Evolutionary conservation across 2,888 invertebrate genomes (phyloP), one percentile per base, ranked within the genome.

Genomic region (Ephialtes manifestator): DNA sequence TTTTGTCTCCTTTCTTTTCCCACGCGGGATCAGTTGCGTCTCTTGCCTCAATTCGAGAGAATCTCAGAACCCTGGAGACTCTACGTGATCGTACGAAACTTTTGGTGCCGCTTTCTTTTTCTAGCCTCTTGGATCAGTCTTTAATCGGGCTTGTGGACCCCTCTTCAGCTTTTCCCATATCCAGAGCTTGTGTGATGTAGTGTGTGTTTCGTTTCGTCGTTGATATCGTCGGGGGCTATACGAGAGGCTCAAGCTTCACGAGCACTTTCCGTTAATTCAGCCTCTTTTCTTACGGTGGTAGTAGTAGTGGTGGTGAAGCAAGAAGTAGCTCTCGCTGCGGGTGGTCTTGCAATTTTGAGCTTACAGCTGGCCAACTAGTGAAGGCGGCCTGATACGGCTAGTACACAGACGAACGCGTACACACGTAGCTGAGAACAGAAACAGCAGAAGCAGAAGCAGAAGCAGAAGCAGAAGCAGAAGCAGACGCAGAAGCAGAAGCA

Each of bases 61-160:
- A 89, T 92, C 90, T 86, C 85, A 65, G 85, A 87, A 81, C 84
- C 83, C 85, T 76, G 68, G 84, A 85, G 87, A 86, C 83, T 83
- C 85, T 76, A 86, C 79, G 83, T 72, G 85, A 84, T 85, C 86
- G 76, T 76, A 85, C 74, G 75, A 86, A 93, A 93, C 92, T 93
- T 93, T 72, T 86, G 79, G 85, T 87, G 84, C 87, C 86, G 90
- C 91, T 92, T 91, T 90, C 90, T 91, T 88, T 89, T 88, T 84
- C 86, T 87, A 76, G 76, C 79, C 82, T 58, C 39, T 72, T 55
- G 89, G 91, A 92, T 93, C 91, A 92, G 90, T 87, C 90, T 91
- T 93, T 93, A 93, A 93, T 93, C 93, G 92, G 86, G 78, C 87
- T 83, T 88, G 77, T 67, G 43, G 43, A 15, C 28, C 75, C 60